Evolutionary conservation across 2,113 vertebrate genomes (phyloP), one percentile per base, ranked within the genome.

Genomic region (Anolis sagrei): DNA sequence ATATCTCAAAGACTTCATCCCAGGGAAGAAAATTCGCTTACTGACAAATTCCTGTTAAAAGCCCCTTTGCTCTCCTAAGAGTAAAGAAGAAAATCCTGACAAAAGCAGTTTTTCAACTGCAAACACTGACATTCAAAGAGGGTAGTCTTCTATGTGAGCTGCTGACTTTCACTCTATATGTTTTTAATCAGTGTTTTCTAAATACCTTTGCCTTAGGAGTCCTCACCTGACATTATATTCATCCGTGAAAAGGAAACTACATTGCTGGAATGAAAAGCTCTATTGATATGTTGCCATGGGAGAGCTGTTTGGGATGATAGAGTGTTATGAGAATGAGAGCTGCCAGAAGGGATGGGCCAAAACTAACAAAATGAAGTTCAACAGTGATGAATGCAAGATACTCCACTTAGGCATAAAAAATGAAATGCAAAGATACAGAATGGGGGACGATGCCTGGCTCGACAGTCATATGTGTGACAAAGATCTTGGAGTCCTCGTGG

Each of bases 31-130:
- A 81, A 86, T 1, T 87, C 49, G 89, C 80, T 86, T 80, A 83
- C 62, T 81, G 83, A 92, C 92, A 84, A 3, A 34, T 86, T 13
- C 74, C 88, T 87, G 88, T 74, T 34, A 85, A 93, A 95, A 86
- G 5, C 0, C 2, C 86, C 90, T 92, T 83, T 87, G 90, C 79
- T 92, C 85, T 76, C 68, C 86, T 21, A 90, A 90, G 92, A 92
- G 78, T 77, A 44, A 76, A 81, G 68, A 39, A 89, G 23, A 92
- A 94, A 94, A 82, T 78, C n/a, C 79, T 92, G 76, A 66, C 70
- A 87, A 87, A 94, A 89, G 5, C 84, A 48, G 3, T 36, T 91
- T 92, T 90, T 82, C 11, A 61, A 14, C 54, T 77, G 58, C 44
- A 69, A 62, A 82, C 70, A 68, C 64, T 92, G 34, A 89, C 92